Base-by-base conservation (phyloP, 2,888 invertebrate genomes). In the Tetrapedia diversipes region DNA sequence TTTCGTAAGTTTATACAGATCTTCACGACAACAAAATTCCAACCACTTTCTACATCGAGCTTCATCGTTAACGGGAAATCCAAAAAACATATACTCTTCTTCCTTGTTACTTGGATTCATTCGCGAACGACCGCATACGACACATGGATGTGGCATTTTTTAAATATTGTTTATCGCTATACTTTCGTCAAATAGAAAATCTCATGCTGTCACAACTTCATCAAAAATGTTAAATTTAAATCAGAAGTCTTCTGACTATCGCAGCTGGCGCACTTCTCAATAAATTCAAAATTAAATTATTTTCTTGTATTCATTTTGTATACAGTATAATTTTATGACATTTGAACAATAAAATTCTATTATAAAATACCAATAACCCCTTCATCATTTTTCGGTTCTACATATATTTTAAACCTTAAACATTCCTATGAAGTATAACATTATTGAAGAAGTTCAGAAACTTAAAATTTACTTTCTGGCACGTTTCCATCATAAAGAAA, bases 131-230 rank as follows among this genome's bases (percentile, higher is more conserved):
- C 91, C 91, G 74, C 91, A 92, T 19, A 92, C 91, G 14, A 90
- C 91, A 56, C 91, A 92, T 2, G 91, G 91, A 86, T 92, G 91
- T 53, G 91, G 91, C 91, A 92, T 92, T 61, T 88, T 88, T 89
- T 77, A 14, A 29, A 27, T 41, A 41, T n/a, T 72, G 56, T 66
- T 10, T 27, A 19, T 54, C 24, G 7, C 27, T 65, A 19, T 16
- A 65, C 45, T 43, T 68, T 79, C 57, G 56, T 82, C 69, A 81
- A 79, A 66, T 77, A 54, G 56, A 74, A 34, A 69, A 63, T 63
- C 39, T 57, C 82, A 82, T 82, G 14, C 71, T 81, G 72, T 49
- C 29, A 43, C 54, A 43, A n/a, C 14, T 16, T 37, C 39, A 8
- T n/a, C 32, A 34, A 22, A 10, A 45, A 76, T 56, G 53, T 75